Evolutionary conservation across 2,113 vertebrate genomes (phyloP), one percentile per base, ranked within the genome.

Genomic region (Grammatotria lemairii): DNA sequence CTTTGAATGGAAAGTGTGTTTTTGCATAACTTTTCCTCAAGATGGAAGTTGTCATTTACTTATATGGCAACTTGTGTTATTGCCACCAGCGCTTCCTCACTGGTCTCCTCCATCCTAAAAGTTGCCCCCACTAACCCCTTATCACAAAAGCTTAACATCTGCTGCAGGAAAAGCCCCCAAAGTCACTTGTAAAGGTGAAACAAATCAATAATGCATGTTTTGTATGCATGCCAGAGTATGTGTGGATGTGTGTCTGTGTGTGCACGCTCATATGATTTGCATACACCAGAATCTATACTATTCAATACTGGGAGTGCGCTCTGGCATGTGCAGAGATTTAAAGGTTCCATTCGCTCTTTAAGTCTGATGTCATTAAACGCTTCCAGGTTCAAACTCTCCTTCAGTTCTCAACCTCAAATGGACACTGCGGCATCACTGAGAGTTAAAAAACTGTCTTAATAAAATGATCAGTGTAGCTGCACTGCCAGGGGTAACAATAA

Each of bases 181-280:
- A 92, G 89, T 92, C 93, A 81, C 90, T 91, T 51, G 80, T 83
- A 94, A 94, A 95, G 95, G 93, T 95, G 94, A 95, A 95, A 86
- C 63, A 82, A 95, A 95, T 95, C 95, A 95, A 94, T 95, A 93
- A 85, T 38, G 84, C 70, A 63, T 93, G 88, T 89, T 95, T 95
- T 92, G 90, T 90, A 94, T 94, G 93, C 93, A 92, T 89, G 81
- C 78, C 54, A 85, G 80, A 87, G 82, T 84, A 89, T 85, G 91
- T 88, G 85, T 80, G 26, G 13, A 23, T 83, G 85, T 78, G 79
- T 82, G 84, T 58, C 80, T 88, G 89, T 82, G 86, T 78, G 89
- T 80, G 88, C 60, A 75, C 78, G 70, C 91, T 87, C 91, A 81
- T 89, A 86, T 90, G 31, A 95, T 94, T 95, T 94, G 91, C 94